Evolutionary conservation across 2,888 invertebrate species (phyloP).

Genomic region (Perithous albicinctus): DNA sequence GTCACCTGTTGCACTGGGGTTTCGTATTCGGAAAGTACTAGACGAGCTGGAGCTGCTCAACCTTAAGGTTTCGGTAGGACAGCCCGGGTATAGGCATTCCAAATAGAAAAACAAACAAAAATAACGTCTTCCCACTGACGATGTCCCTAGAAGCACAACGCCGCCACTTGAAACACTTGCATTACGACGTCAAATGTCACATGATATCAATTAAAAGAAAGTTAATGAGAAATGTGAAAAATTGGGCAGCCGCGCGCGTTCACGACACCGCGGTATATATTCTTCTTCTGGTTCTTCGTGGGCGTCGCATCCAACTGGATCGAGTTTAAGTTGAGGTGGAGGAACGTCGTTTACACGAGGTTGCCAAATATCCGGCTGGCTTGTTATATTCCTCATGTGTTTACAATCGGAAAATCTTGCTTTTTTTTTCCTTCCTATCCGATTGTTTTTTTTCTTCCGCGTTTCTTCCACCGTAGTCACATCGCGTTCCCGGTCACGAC

Average conservation of each 20-base stretch:
- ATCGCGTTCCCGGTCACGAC: slow-evolving; percentile 54
- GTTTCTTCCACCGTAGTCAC: slow-evolving; percentile 18
- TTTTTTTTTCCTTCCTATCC: neutral
- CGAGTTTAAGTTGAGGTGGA: slow-evolving; percentile 56
- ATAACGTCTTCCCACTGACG: neutral
- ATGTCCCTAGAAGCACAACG: neutral
- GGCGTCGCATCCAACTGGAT: slow-evolving; percentile 55
- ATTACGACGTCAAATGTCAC: neutral
- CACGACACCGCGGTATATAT: neutral
- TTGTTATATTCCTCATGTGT: slow-evolving; percentile 3
- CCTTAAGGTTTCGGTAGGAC: neutral
- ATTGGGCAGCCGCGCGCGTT: slow-evolving; percentile 17
- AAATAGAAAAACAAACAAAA: neutral
- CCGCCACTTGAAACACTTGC: neutral
- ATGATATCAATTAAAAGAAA: no score
- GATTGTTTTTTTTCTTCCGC: slow-evolving; percentile 22
- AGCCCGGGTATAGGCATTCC: neutral
- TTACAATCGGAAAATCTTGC: slow-evolving; percentile 35
- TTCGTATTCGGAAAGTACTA: neutral
- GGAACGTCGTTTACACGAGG: slow-evolving; percentile 67
- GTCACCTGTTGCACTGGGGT: slow-evolving; percentile 1
- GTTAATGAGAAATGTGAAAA: no score
- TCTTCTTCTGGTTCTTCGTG: slow-evolving; percentile 20
- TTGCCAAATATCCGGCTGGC: slow-evolving; percentile 84
- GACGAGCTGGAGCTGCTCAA: neutral